These are phyloP conservation scores for Tragelaphus strepsiceros DNA, from an alignment of 2,113 vertebrate genomes.

Conservation along the genomic window DNA sequence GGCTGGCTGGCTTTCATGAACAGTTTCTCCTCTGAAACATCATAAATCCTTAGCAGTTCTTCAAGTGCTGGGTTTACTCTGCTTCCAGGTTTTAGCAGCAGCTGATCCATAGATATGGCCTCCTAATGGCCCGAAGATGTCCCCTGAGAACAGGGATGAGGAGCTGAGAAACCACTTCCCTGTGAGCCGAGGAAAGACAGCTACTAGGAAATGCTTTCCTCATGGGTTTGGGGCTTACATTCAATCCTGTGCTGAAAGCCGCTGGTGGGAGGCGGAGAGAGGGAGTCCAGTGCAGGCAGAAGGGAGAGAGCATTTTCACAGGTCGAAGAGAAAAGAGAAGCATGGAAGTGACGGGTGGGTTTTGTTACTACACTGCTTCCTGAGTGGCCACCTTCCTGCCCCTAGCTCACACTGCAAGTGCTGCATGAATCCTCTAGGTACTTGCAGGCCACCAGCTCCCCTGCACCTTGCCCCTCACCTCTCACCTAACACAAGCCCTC, in stretches of 20 bases:
- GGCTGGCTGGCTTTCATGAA: neutral
- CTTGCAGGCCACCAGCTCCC: neutral
- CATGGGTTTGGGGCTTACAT: neutral
- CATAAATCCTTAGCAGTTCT: slow-evolving; percentile 47
- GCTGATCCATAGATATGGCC: neutral
- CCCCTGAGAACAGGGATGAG: slow-evolving; percentile 33
- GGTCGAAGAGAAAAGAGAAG: neutral
- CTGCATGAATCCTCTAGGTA: neutral
- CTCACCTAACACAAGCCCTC: neutral
- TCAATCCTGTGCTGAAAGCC: neutral
- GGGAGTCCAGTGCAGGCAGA: too few species aligned
- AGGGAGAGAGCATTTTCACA: neutral
- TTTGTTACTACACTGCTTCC: too few species aligned
- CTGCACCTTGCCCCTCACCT: neutral
- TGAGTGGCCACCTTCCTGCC: neutral
- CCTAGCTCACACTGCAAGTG: neutral
- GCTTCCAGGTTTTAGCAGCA: slow-evolving; percentile 30
- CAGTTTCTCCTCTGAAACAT: slow-evolving; percentile 21
- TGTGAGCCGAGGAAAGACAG: neutral
- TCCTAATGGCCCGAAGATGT: neutral
- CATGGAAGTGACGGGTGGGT: neutral
- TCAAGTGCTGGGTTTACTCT: slow-evolving; percentile 4
- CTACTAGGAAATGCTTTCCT: neutral
- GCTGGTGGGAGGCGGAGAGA: neutral
- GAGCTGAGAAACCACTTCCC: neutral